Evolutionary conservation across 2,797 vertebrate genomes (phyloP).

Genomic region (Tangara arthus): DNA sequence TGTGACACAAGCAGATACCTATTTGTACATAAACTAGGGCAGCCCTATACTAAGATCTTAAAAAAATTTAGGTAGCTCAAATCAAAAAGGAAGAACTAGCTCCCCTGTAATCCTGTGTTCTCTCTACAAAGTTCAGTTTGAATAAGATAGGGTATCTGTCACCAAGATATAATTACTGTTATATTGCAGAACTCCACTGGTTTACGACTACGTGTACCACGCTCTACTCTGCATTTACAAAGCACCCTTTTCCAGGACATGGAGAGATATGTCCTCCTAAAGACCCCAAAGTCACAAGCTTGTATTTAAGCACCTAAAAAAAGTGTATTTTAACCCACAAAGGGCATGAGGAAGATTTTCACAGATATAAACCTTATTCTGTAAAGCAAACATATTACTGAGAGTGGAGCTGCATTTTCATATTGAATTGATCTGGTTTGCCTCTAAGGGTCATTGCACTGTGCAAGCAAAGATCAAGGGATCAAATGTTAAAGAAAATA

Average conservation of each 20-base stretch:
- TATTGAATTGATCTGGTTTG: background rate
- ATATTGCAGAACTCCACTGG: background rate
- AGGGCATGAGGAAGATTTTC: background rate
- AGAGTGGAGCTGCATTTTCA: background rate
- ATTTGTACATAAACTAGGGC: background rate
- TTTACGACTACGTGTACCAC: fast-evolving
- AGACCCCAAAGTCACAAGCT: background rate
- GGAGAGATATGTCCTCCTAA: background rate
- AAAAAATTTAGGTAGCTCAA: background rate
- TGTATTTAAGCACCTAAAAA: background rate
- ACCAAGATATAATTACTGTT: background rate
- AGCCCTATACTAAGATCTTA: background rate
- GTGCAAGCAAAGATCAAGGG: background rate
- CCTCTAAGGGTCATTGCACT: background rate
- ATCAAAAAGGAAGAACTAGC: background rate
- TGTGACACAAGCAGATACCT: background rate
- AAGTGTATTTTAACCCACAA: background rate
- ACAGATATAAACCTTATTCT: background rate
- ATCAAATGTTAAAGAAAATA: background rate
- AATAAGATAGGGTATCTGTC: background rate
- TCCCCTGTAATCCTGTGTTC: background rate
- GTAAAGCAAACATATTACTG: background rate
- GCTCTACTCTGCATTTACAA: background rate
- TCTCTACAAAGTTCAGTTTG: background rate
- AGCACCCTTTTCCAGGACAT: background rate